Evolutionary conservation across 2,113 vertebrate species (phyloP).

Genomic region (Neogobius melanostomus): DNA sequence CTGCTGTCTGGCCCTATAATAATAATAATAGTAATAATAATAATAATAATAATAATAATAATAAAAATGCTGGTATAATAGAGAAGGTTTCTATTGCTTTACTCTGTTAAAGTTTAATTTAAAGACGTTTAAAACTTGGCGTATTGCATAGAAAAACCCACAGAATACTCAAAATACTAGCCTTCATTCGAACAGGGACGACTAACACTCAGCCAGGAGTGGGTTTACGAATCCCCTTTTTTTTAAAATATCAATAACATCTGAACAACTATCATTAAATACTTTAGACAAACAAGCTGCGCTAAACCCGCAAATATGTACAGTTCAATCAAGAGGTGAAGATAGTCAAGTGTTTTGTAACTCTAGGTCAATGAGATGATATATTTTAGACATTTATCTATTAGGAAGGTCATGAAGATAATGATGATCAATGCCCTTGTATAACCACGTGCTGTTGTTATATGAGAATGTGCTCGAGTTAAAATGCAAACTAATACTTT

Average conservation of each 20-base stretch:
- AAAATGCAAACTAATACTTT: too few relatives aligned
- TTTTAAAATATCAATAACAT: not conserved
- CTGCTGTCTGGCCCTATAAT: not conserved
- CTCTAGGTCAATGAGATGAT: not conserved
- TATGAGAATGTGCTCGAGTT: too few relatives aligned
- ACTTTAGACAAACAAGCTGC: slow-evolving; percentile 40
- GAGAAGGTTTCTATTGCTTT: slow-evolving; percentile 1
- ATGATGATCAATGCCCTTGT: too few relatives aligned
- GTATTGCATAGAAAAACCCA: slow-evolving; percentile 56
- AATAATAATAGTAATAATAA: not conserved
- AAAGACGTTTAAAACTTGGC: slow-evolving; percentile 19
- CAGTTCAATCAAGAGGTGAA: slow-evolving; percentile 2
- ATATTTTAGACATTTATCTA: not conserved
- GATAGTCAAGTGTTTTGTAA: not conserved
- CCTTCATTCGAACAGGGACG: slow-evolving; percentile 17
- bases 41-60: not conserved
- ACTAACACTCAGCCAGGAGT: slow-evolving; percentile 3
- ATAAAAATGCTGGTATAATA: slow-evolving; percentile 1
- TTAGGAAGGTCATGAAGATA: not conserved
- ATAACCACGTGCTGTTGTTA: too few relatives aligned
- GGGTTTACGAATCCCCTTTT: slow-evolving; percentile 7
- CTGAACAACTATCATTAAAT: slow-evolving; percentile 37
- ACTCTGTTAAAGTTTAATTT: not conserved
- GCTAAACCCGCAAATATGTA: slow-evolving; percentile 25
- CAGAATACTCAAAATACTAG: slow-evolving; percentile 8